Evolutionary conservation across 2,797 vertebrate species (phyloP).

Genomic region (Yasuhikotakia modesta): DNA sequence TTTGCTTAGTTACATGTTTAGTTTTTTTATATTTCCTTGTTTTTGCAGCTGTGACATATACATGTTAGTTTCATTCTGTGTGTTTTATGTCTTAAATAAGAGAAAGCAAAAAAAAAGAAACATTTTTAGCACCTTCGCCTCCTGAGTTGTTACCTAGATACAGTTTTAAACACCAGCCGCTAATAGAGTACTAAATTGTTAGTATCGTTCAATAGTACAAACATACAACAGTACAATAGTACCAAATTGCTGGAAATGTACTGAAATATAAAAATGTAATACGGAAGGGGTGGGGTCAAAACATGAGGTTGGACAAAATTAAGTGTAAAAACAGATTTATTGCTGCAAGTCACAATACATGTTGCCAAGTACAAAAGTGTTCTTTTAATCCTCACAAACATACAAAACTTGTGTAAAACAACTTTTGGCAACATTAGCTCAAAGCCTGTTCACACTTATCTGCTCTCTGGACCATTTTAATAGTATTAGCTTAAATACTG

Average conservation of each 20-base stretch:
- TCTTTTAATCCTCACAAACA: slow-evolving; percentile 18
- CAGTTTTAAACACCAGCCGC: background rate
- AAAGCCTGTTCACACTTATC: background rate
- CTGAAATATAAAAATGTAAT: background rate
- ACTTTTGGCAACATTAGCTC: slow-evolving; percentile 16
- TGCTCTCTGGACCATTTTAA: background rate
- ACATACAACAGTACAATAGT: too few relatives aligned
- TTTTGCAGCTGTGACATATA: background rate
- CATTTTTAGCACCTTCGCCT: background rate
- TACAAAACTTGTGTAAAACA: background rate
- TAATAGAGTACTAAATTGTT: too few relatives aligned
- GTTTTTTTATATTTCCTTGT: too few relatives aligned
- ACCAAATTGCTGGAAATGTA: background rate
- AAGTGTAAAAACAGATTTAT: background rate
- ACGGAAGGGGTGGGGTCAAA: background rate
- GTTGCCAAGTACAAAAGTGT: slow-evolving; percentile 9
- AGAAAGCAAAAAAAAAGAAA: background rate
- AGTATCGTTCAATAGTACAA: too few relatives aligned
- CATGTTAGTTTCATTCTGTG: background rate
- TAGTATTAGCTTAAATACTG: background rate
- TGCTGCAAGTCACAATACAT: background rate
- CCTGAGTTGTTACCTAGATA: background rate
- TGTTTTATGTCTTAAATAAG: background rate
- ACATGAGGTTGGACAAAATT: background rate
- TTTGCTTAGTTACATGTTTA: background rate